Base-by-base conservation (phyloP, 2,113 vertebrate species). In the Rhombomys opimus region DNA sequence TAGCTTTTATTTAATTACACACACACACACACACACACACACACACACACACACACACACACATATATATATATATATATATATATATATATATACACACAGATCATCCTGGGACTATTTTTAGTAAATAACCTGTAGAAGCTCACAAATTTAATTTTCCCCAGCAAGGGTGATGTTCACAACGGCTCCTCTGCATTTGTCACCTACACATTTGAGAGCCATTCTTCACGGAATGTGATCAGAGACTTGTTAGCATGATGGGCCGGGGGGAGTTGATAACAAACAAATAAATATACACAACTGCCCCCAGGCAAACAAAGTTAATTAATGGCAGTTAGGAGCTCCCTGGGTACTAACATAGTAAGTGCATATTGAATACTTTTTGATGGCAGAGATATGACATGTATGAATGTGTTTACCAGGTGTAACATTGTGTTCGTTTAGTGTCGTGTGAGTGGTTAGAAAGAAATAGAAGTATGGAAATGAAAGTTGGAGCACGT, bases 121-220 rank as follows among this genome's bases (percentile, higher is more conserved):
- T 94, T 87, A 94, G 65, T 84, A 95, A 91, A 84, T 89, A 85
- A 67, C 13, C 27, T 87, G 41, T 81, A 20, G 91, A 81, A 91
- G 5, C 13, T 92, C 32, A 80, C 15, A 84, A 82, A 90, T 77
- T 93, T 86, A 52, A 92, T 88, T 93, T 89, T 38, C 27, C 35
- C 61, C 70, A 72, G 4, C 63, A 22, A 94, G 4, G 32, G 9
- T 67, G 20, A 59, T 77, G 13, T 65, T 65, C 89, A 30, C 25
- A 72, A 12, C 1, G 57, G 23, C 5, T 91, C 32, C 89, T 84
- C 35, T 61, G 4, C 5, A 23, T 80, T 85, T 90, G 80, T 30
- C 95, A 89, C 67, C 81, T 94, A 76, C 61, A 92, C 1, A n/a
- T 96, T 87, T 88, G n/a, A 52, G 59, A 17, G 41, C 22, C 61